Conservation (phyloP, 2,888 invertebrate species). For the Pachydiplax longipennis region DNA sequence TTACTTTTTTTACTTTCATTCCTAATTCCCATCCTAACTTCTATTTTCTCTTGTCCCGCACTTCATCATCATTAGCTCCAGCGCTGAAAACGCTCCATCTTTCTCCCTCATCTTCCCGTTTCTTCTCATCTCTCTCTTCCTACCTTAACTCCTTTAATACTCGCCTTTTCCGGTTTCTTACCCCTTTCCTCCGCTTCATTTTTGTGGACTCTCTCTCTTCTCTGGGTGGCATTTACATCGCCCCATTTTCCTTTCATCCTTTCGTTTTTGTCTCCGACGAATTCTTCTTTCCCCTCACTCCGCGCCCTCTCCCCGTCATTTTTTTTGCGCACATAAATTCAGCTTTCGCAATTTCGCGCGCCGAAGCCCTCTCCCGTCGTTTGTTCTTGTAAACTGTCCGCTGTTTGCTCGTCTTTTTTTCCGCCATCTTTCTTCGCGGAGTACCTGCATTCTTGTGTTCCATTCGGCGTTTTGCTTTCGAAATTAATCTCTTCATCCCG, state of each 20-base stretch:
- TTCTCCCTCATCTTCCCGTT: not conserved
- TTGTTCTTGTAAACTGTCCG: not conserved
- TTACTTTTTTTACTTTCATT: not conserved
- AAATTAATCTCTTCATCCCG: not conserved
- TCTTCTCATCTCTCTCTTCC: not conserved
- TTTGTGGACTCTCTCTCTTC: not conserved
- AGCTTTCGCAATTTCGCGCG: not conserved
- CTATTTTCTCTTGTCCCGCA: not conserved
- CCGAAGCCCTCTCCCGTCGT: not conserved
- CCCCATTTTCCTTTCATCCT: not conserved
- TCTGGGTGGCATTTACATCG: not conserved
- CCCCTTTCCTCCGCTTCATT: not conserved
- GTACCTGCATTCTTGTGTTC: not conserved
- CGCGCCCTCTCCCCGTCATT: not conserved
- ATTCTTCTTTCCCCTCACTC: not conserved
- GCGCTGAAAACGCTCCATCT: not conserved
- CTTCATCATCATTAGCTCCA: not conserved
- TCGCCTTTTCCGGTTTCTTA: not conserved
- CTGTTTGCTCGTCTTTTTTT: not conserved
- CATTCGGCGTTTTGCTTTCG: not conserved
- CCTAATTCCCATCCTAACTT: not conserved
- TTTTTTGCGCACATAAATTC: not conserved
- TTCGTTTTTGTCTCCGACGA: not conserved
- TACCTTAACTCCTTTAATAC: not conserved
- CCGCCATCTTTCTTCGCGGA: not conserved